Conservation (phyloP, 35 echinoderm and acorn worm species). For the Apostichopus japonicus region DNA sequence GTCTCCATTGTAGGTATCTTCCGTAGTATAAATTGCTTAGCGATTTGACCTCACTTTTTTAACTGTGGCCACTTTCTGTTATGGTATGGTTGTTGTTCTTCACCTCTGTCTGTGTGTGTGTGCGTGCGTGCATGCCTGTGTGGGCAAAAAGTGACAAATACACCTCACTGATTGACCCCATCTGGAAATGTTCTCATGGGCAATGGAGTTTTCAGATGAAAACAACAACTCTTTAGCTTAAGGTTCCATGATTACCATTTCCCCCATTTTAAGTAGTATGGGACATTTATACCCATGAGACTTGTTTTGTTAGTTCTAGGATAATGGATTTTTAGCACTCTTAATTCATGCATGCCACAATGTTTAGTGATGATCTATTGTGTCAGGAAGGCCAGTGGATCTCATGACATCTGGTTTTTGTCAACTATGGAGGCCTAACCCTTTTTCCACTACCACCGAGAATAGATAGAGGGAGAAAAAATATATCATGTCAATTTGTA, state of each 20-base stretch:
- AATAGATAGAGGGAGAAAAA: too few relatives aligned
- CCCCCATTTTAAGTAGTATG: neutral
- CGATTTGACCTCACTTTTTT: too few relatives aligned
- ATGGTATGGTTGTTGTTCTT: too few relatives aligned
- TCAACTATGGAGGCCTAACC: neutral
- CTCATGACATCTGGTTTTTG: neutral
- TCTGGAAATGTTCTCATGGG: conserved; percentile 51
- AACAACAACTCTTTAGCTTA: neutral
- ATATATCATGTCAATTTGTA: too few relatives aligned
- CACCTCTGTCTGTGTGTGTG: neutral
- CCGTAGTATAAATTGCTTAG: too few relatives aligned
- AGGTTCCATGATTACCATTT: neutral
- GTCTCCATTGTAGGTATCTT: too few relatives aligned
- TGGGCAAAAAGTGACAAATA: conserved; percentile 19
- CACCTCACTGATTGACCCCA: neutral
- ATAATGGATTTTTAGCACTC: neutral
- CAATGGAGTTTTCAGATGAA: conserved; percentile 21
- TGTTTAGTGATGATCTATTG: neutral
- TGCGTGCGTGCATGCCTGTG: neutral
- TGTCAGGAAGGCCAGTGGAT: neutral
- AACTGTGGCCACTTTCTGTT: too few relatives aligned
- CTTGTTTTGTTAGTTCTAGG: neutral
- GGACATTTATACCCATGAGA: neutral
- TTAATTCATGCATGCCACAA: neutral
- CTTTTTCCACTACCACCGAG: neutral